phyloP scores from a whole-genome alignment of 2,113 vertebrate genomes.

The Sylvia atricapilla region DNA sequence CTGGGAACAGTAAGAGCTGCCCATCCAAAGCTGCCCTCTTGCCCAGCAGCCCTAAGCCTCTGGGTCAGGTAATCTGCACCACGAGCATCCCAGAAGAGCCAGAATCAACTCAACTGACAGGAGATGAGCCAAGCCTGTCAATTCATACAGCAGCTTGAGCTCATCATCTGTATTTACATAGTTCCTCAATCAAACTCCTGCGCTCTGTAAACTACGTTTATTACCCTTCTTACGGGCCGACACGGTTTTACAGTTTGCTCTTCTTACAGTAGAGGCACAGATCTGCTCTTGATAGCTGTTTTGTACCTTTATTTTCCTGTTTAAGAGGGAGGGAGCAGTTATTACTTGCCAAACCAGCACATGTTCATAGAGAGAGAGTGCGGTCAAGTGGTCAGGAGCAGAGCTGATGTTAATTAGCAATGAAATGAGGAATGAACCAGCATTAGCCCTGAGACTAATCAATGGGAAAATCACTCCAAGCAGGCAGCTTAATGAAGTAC shows the following conservation, averaged over 20 bases:
- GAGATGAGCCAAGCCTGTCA: constrained; percentile 12
- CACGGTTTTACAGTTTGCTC: constrained; percentile 52
- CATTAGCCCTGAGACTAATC: constrained; percentile 95
- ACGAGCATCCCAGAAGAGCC: constrained; percentile 40
- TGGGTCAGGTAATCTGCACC: constrained; percentile 43
- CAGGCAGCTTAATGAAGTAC: constrained; percentile 84
- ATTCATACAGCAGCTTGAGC: constrained; percentile 20
- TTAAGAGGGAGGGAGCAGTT: constrained; percentile 35
- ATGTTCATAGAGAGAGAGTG: constrained; percentile 74
- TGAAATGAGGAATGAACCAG: constrained; percentile 89
- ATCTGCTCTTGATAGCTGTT: constrained; percentile 15
- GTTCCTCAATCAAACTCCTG: constrained; percentile 43
- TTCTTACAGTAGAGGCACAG: constrained; percentile 23
- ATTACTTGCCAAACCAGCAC: constrained; percentile 72
- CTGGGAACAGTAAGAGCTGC: background rate
- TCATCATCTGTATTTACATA: constrained; percentile 41
- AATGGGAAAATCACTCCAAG: constrained; percentile 93
- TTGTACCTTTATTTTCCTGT: constrained; percentile 44
- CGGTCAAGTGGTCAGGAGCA: constrained; percentile 82
- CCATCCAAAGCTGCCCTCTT: background rate
- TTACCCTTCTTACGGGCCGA: background rate
- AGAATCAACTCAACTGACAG: constrained; percentile 29
- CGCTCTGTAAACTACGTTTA: constrained; percentile 17
- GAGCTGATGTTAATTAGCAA: constrained; percentile 86
- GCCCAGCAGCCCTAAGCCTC: background rate